Evolutionary conservation across 1,140 invertebrate species (phyloP).

Genomic region (Drosophila gunungcola): DNA sequence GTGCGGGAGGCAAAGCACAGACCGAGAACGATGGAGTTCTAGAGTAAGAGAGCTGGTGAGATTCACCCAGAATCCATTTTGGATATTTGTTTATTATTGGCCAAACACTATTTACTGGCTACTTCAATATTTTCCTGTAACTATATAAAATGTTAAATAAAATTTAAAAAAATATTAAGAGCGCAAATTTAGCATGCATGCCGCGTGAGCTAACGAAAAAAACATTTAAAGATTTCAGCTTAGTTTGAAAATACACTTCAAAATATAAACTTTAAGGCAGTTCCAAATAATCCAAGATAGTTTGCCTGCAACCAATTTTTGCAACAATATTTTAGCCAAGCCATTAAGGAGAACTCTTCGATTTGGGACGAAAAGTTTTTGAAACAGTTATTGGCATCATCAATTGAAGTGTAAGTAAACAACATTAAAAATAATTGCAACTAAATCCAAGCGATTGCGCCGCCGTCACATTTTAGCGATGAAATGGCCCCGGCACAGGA

Average conservation of each 20-base stretch:
- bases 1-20: not conserved
- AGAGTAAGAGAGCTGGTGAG: not conserved
- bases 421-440: slow-evolving; percentile 84
- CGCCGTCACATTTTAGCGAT: slow-evolving; percentile 76
- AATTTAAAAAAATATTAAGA: too few relatives aligned
- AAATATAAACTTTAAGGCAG: not conserved
- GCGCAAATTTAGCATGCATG: too few relatives aligned
- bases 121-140: too few relatives aligned
- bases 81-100: too few relatives aligned
- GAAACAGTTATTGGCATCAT: slow-evolving; percentile 83
- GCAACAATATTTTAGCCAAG: slow-evolving; percentile 22
- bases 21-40: slow-evolving; percentile 18
- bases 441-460: slow-evolving; percentile 80
- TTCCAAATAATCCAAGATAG: slow-evolving; percentile 7
- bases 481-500: slow-evolving; percentile 54
- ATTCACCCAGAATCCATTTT: not conserved
- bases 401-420: slow-evolving; percentile 83
- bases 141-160: too few relatives aligned
- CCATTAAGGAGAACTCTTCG: slow-evolving; percentile 45
- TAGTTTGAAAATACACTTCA: not conserved
- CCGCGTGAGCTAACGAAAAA: too few relatives aligned
- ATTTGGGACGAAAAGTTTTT: slow-evolving; percentile 69
- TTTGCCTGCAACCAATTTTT: slow-evolving; percentile 33
- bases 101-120: too few relatives aligned
- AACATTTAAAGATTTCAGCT: not conserved